A percentile compares a stretch with the other conserved stretches of the same genome.
phyloP scores from a whole-genome alignment of 2,797 vertebrate genomes.

The Poeciliopsis gracilis region DNA sequence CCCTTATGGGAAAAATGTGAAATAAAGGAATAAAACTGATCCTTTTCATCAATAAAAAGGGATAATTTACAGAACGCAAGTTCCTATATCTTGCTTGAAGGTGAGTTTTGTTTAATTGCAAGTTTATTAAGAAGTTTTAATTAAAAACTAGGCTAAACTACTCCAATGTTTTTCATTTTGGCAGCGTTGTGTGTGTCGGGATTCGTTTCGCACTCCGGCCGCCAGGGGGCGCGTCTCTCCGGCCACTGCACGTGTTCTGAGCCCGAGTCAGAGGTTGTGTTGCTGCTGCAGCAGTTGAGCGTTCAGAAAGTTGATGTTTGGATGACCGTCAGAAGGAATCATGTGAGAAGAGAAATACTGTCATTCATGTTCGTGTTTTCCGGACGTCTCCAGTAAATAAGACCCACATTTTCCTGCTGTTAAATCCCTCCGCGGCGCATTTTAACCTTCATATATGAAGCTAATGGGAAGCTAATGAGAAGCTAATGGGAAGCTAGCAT shows the following conservation, averaged over 20 bases:
- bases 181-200: neutral
- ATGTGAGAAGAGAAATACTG: accelerated
- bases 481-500: too few relatives aligned
- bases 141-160: too few relatives aligned
- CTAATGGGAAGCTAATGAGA: neutral
- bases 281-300: neutral
- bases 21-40: too few relatives aligned
- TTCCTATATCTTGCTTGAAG: too few relatives aligned
- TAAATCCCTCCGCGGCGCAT: neutral
- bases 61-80: too few relatives aligned
- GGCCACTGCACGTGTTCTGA: neutral
- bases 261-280: neutral
- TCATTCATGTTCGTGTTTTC: neutral
- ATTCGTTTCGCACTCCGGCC: neutral
- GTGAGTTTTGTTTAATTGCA: too few relatives aligned
- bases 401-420: neutral
- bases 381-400: accelerated
- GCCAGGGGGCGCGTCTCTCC: neutral
- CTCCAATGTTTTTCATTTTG: too few relatives aligned
- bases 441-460: neutral
- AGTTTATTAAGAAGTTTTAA: too few relatives aligned
- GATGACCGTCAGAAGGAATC: constrained; percentile 16
- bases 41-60: too few relatives aligned
- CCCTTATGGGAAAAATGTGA: too few relatives aligned
- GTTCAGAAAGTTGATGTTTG: neutral